Base-by-base conservation (phyloP, 2,113 vertebrate species). In the Todiramphus saurophagus region DNA sequence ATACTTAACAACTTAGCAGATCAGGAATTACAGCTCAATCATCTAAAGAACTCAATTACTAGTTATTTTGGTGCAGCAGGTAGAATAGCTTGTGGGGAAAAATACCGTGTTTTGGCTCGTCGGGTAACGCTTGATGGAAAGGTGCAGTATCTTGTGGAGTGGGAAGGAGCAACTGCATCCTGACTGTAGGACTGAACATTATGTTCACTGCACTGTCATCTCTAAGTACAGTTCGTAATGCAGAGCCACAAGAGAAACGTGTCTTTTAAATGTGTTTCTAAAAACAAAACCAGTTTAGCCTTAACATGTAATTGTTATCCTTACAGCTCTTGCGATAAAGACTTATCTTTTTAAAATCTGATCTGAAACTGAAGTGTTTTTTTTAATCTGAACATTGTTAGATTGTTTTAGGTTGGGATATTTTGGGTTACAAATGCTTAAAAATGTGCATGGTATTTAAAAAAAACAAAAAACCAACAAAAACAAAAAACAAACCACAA, bases 61-160 rank as follows among this genome's bases (percentile, higher is more conserved):
- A 99, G 98, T 98, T 99, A 99, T 82, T 99, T 99, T 89, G 99
- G 99, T 97, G 99, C 99, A 75, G 99, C 99, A 19, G 99, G 99
- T 89, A 99, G 99, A 95, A 98, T 99, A 98, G 99, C 99, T 56
- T 99, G 99, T 83, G 99, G 99, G 28, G 99, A 99, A 95, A 99
- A 99, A 90, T 99, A 99, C 93, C 98, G 99, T 79, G 98, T 99
- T 55, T 97, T 99, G 96, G 99, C 99, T 97, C 98, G 99, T 72
- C 98, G 99, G 73, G 99, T 99, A 97, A 99, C 99, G 3, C 98
- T 99, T 56, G 99, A 99, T 46, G 99, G 99, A 68, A 99, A 99
- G 97, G 99, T 99, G 98, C 99, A 99, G 99, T 99, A 99, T 96
- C 98, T 99, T 95, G 99, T 99, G 97, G 99, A 99, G 93, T 99